Conservation (phyloP, 2,113 vertebrate species). For the Myiozetetes cayanensis region DNA sequence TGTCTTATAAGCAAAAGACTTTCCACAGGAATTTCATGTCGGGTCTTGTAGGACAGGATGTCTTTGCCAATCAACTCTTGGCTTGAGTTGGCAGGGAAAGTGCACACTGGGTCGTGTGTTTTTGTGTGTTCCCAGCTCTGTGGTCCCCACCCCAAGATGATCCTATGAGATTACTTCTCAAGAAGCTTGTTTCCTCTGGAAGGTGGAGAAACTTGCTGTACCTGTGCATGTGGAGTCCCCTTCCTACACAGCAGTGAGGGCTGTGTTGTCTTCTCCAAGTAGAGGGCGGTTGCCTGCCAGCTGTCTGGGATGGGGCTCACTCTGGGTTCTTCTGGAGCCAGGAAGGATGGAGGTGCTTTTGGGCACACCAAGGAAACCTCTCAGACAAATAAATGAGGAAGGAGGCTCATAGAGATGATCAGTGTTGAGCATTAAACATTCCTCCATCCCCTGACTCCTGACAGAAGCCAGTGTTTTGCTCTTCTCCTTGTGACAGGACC, state of each 20-base stretch:
- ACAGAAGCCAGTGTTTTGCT: fast-evolving
- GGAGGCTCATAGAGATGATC: neutral
- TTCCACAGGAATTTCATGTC: neutral
- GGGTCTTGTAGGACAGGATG: neutral
- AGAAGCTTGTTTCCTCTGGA: neutral
- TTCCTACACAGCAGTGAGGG: neutral
- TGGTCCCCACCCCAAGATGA: neutral
- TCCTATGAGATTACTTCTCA: neutral
- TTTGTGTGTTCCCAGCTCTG: neutral
- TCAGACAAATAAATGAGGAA: neutral
- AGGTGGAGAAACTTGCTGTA: neutral
- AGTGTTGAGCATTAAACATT: neutral
- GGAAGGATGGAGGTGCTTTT: neutral
- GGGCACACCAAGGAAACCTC: neutral
- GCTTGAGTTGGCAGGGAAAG: neutral
- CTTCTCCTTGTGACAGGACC: neutral
- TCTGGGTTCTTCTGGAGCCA: neutral
- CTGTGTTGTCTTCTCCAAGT: neutral
- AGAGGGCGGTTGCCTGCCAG: neutral
- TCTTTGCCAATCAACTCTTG: neutral
- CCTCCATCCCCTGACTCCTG: neutral
- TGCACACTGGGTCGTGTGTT: neutral
- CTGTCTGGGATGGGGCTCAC: neutral
- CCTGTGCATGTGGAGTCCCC: neutral
- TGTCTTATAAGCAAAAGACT: neutral